Conservation (phyloP, 2,113 vertebrate species). For the Cyprinodon brontotheroides region DNA sequence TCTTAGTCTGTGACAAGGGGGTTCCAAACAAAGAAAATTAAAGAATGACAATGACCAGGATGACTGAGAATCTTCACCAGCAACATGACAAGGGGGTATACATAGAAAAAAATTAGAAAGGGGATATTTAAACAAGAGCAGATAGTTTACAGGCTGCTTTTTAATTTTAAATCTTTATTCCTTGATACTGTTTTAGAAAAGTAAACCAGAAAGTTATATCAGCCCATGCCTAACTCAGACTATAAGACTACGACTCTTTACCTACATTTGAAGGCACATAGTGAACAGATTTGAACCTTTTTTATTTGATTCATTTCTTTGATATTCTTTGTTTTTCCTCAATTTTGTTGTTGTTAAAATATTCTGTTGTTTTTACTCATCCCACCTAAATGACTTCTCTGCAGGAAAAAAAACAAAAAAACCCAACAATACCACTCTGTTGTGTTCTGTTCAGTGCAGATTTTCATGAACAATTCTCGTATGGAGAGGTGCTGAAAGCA, state of each 20-base stretch:
- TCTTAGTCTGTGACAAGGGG: no score
- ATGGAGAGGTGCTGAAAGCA: constrained; percentile 6
- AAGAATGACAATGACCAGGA: no score
- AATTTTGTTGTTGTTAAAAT: constrained; percentile 52
- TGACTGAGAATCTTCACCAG: no score
- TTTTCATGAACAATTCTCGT: constrained; percentile 13
- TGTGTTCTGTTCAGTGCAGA: constrained; percentile 47
- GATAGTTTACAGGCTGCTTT: background rate
- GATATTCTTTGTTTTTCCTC: constrained; percentile 3
- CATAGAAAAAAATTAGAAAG: no score
- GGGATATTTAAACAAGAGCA: background rate
- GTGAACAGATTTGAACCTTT: constrained; percentile 55
- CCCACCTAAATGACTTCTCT: constrained; percentile 6
- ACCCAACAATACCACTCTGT: constrained; percentile 33
- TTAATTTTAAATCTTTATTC: background rate
- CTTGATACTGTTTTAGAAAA: no score
- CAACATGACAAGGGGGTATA: no score
- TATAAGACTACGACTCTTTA: constrained; percentile 26
- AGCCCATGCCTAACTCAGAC: constrained; percentile 16
- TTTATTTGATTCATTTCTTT: constrained; percentile 32
- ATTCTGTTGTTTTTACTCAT: constrained; percentile 45
- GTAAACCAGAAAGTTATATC: background rate
- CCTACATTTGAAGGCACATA: constrained; percentile 69
- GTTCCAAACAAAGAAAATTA: no score
- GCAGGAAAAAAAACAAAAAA: constrained; percentile 41